Conservation (phyloP, 2,888 invertebrate genomes). For the Emmelina monodactyla region DNA sequence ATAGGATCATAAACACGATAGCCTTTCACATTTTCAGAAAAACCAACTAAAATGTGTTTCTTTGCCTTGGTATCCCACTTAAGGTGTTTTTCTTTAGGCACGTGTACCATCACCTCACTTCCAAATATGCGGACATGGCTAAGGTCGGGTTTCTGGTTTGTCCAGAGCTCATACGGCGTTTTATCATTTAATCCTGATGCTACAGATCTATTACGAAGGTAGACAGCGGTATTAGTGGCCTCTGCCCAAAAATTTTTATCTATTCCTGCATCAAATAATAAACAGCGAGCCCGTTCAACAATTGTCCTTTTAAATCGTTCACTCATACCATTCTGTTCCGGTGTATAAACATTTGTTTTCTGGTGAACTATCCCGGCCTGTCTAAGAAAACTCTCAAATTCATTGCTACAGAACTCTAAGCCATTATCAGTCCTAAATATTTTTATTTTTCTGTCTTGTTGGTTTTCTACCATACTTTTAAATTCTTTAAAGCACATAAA, state of each 20-base stretch:
- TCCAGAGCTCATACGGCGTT: constrained; percentile 15
- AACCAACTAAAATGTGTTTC: no score
- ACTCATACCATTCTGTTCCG: constrained; percentile 12
- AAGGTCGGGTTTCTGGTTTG: constrained; percentile 8
- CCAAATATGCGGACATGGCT: no score
- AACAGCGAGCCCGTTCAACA: constrained; percentile 10
- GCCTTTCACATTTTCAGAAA: no score
- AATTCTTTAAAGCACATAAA: constrained; percentile 10
- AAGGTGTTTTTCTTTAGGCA: no score
- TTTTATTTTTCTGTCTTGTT: background rate
- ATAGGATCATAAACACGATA: no score
- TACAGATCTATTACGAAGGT: constrained; percentile 8
- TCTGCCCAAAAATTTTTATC: constrained; percentile 7
- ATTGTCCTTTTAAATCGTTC: constrained; percentile 11
- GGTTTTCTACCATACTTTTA: constrained; percentile 10
- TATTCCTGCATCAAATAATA: constrained; percentile 9
- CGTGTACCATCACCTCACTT: no score
- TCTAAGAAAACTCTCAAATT: constrained; percentile 2
- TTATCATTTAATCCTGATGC: constrained; percentile 9
- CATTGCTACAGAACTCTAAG: background rate
- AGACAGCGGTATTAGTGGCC: constrained; percentile 10
- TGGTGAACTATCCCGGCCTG: constrained; percentile 6
- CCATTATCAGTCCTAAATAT: background rate
- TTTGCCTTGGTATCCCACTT: no score
- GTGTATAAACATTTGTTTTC: constrained; percentile 6